Percentiles rank a stretch among this genome's conserved stretches.
phyloP scores from a whole-genome alignment of 1,140 invertebrate genomes.

The Pseudobourletiella spinata region DNA sequence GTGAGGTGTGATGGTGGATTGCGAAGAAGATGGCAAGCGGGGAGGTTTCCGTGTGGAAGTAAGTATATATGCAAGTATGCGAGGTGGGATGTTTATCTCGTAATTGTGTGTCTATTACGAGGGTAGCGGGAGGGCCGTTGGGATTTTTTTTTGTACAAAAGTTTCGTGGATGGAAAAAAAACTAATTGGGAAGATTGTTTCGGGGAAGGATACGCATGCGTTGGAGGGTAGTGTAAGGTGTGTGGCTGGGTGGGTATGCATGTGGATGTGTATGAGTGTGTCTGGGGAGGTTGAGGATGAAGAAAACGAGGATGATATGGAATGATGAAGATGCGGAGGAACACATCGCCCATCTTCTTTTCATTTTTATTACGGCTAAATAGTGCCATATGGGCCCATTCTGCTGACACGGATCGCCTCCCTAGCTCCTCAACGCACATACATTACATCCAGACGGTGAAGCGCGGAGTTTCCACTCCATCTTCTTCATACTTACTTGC shows the following conservation, averaged over 20 bases:
- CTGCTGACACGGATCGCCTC: conserved; percentile 29
- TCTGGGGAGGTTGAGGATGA: not conserved
- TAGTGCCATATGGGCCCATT: conserved; percentile 36
- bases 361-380: conserved; percentile 32
- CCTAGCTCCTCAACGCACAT: conserved; percentile 12
- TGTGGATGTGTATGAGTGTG: not conserved
- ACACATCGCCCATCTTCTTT: conserved; percentile 14
- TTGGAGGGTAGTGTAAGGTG: not conserved
- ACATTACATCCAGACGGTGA: not conserved
- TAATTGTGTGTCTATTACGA: no score
- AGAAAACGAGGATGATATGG: not conserved
- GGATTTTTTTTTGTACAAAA: not conserved
- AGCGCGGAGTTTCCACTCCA: no score
- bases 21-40: no score
- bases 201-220: no score
- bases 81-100: no score
- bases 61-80: no score
- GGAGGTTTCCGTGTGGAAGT: no score
- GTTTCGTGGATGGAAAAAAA: no score
- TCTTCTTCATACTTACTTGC: not conserved
- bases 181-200: no score
- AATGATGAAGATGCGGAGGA: conserved; percentile 3
- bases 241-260: not conserved
- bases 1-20: no score
- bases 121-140: not conserved